Percentiles rank a stretch among this genome's conserved stretches.
Conservation (phyloP, 23 tunicate genomes). For the Clavelina lepadiformis region DNA sequence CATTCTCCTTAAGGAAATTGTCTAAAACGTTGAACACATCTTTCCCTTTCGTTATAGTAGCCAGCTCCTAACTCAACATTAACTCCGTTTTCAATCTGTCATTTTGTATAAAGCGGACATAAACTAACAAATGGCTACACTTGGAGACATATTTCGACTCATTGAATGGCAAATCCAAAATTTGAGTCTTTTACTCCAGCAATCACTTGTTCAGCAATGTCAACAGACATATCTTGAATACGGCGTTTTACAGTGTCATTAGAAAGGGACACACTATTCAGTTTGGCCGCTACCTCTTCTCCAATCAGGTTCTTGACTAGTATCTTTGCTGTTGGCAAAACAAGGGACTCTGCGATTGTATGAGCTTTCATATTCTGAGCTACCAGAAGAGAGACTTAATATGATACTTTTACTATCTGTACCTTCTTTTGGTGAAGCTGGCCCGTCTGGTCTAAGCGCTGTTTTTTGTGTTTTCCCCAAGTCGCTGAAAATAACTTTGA, state of each 20-base stretch:
- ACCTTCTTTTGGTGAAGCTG: constrained; percentile 23
- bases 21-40: constrained; percentile 40
- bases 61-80: constrained; percentile 55
- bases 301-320: constrained; percentile 41
- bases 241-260: constrained; percentile 60
- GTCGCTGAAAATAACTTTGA: constrained; percentile 29
- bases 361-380: constrained; percentile 60
- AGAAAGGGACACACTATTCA: constrained; percentile 52
- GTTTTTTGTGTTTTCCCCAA: constrained; percentile 24
- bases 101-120: constrained; percentile 50
- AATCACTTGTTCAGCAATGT: constrained; percentile 58
- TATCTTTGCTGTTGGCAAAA: constrained; percentile 59
- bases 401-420: constrained; percentile 48
- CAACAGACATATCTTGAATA: constrained; percentile 46
- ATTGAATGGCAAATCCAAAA: constrained; percentile 49
- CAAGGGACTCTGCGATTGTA: constrained; percentile 72
- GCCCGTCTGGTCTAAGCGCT: constrained; percentile 29
- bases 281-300: constrained; percentile 38
- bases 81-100: constrained; percentile 39
- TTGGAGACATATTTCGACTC: constrained; percentile 42
- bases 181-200: constrained; percentile 63
- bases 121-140: constrained; percentile 51
- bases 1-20: constrained; percentile 36
- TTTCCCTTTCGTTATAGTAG: constrained; percentile 38
- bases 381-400: constrained; percentile 71